Base-by-base conservation (phyloP, 2,888 invertebrate species). In the Litoditis marina region DNA sequence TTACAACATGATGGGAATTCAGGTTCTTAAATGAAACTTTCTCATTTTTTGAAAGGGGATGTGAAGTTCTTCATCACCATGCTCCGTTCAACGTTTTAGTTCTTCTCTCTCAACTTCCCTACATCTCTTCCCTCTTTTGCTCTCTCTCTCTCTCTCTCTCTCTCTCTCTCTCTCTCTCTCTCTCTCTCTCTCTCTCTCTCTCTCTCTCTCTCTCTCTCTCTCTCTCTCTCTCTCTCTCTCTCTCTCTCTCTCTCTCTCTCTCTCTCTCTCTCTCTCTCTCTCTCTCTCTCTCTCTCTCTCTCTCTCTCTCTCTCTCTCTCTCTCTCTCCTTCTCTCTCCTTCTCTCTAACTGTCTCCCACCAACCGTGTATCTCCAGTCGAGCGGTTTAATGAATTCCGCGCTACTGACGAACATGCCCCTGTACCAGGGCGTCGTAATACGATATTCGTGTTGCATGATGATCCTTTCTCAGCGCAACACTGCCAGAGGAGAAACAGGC, bases 301-400 rank as follows among this genome's bases (percentile, higher is more conserved):
- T 42, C n/a, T 42, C 11, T 3, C n/a, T n/a, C 47, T 57, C 34
- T 46, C 46, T 53, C 28, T 42, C 55, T 58, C 55, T 27, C 34
- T 60, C 50, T 53, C 53, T 46, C 46, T 52, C 65, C 39, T 54
- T 60, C 63, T 47, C 52, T 58, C 46, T 42, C 60, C 51, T 55
- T 66, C 63, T 66, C 55, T 11, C n/a, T 47, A 19, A 11, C 11
- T 39, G n/a, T 7, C 19, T 47, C n/a, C 8, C 8, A 51, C 59
- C 22, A 56, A 71, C 71, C 57, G 65, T 69, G 56, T 71, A 71
- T 28, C 71, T 66, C 63, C 68, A 71, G 57, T 65, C 68, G 16
- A 71, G 54, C 59, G 22, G 64, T 54, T 22, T 61, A 25, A 52
- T 65, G 58, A 42, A 65, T 55, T 60, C 66, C 65, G 36, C 60